Conservation (phyloP, 1,140 invertebrate species). For the Drosophila lacteicornis region DNA sequence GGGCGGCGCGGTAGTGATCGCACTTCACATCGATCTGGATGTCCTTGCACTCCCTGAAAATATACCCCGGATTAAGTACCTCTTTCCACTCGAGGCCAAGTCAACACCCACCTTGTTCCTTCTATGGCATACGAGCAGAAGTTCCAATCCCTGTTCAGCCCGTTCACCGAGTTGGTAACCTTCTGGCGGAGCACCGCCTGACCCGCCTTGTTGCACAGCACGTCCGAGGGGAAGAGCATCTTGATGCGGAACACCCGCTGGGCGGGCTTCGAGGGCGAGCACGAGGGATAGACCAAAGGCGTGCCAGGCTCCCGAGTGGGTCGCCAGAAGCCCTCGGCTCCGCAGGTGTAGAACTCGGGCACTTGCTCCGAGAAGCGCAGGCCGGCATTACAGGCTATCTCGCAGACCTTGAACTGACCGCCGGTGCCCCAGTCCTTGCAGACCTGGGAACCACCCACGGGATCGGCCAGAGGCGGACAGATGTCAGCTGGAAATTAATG, state of each 20-base stretch:
- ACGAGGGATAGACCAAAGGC: conserved; percentile 95
- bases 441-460: conserved; percentile 94
- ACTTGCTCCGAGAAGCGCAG: conserved; percentile 95
- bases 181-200: conserved; percentile 95
- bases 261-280: conserved; percentile 93
- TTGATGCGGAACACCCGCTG: conserved; percentile 96
- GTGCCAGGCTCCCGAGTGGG: conserved; percentile 92
- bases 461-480: conserved; percentile 94
- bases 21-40: conserved; percentile 95
- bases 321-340: conserved; percentile 97
- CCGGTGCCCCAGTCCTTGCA: conserved; percentile 98
- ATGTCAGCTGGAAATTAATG: conserved; percentile 90
- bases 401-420: conserved; percentile 95
- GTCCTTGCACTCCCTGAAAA: conserved; percentile 91
- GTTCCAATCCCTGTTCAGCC: conserved; percentile 96
- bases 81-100: rapidly evolving
- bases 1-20: conserved; percentile 87
- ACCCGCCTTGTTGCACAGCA: conserved; percentile 96
- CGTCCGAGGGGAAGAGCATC: conserved; percentile 96
- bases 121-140: conserved; percentile 96
- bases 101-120: conserved; percentile 65
- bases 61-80: conserved; percentile 46
- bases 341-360: conserved; percentile 98
- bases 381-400: conserved; percentile 94
- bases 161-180: conserved; percentile 94